Base-by-base conservation (phyloP, 2,113 vertebrate genomes). In the Corvus moneduloides region DNA sequence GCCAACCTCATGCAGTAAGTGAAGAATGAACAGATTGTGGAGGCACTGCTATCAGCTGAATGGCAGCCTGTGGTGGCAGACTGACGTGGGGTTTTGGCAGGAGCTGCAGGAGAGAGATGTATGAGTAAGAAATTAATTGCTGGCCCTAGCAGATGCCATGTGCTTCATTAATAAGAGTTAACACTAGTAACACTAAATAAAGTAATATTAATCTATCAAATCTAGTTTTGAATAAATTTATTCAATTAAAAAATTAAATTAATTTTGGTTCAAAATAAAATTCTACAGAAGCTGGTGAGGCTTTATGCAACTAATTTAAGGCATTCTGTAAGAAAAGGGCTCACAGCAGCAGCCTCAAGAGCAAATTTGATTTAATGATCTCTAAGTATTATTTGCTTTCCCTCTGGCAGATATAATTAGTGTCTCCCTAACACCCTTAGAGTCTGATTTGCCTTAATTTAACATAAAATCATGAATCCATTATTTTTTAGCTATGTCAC, bases 371-470 rank as follows among this genome's bases (percentile, higher is more conserved):
- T 84, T 93, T 93, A 90, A 77, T 92, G 73, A 17, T 91, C 93
- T 91, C 48, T 85, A 89, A 88, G 61, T 95, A 80, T 61, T 96
- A 84, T 89, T 95, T 95, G n/a, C 83, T 94, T 95, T 90, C 68
- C 48, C 66, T 84, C 63, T 89, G 72, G 78, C 82, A 88, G 59
- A 67, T 73, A 37, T 66, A 93, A 92, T 94, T 89, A 89, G 63
- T 87, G 66, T 22, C 26, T 90, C 28, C 30, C 43, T 91, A 95
- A 62, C 28, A 49, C 44, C 39, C 55, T 81, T 44, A 67, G 58
- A 76, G 32, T 55, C 72, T 85, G 52, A 56, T 78, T 87, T 93
- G 54, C 41, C 44, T 92, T 79, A 87, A 85, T 79, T 87, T 94
- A 87, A 55, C 35, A 73, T 77, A 69, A 91, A 96, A 91, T 72